A percentile compares a stretch with the other conserved stretches of the same genome.
phyloP scores from a whole-genome alignment of 2,797 vertebrate genomes.

The Anableps anableps region DNA sequence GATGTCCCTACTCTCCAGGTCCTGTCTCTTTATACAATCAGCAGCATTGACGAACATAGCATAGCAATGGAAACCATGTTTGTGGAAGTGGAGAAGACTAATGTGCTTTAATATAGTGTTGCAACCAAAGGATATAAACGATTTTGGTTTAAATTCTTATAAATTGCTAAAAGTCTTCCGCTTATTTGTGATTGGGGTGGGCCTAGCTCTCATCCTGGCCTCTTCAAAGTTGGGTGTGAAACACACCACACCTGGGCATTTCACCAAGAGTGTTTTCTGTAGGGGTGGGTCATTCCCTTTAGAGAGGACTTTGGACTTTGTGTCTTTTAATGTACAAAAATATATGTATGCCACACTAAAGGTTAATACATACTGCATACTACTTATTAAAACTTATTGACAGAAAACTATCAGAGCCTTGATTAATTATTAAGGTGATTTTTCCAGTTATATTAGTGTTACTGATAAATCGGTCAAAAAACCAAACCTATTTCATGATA shows the following conservation, averaged over 20 bases:
- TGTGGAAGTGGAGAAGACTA: too few species aligned
- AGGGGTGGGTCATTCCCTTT: not conserved
- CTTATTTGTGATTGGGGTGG: too few species aligned
- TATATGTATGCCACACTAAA: not conserved
- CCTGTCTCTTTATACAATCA: too few species aligned
- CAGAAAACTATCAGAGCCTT: not conserved
- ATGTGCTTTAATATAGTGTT: too few species aligned
- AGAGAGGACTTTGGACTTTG: not conserved
- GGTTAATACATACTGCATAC: not conserved
- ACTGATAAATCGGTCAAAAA: not conserved
- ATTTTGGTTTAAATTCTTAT: too few species aligned
- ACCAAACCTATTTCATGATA: not conserved
- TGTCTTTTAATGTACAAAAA: not conserved
- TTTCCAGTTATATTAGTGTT: not conserved
- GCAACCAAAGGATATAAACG: too few species aligned
- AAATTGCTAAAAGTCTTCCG: too few species aligned
- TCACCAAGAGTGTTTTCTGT: not conserved
- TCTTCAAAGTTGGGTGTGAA: not conserved
- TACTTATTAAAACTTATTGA: conserved; percentile 15
- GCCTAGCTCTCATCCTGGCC: too few species aligned
- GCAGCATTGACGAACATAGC: too few species aligned
- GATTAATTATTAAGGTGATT: conserved; percentile 1
- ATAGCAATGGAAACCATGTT: too few species aligned
- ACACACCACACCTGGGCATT: not conserved
- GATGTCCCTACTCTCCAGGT: too few species aligned